Percentiles rank a stretch among this genome's conserved stretches.
Conservation (phyloP, 2,797 vertebrate species). For the Podarcis siculus region DNA sequence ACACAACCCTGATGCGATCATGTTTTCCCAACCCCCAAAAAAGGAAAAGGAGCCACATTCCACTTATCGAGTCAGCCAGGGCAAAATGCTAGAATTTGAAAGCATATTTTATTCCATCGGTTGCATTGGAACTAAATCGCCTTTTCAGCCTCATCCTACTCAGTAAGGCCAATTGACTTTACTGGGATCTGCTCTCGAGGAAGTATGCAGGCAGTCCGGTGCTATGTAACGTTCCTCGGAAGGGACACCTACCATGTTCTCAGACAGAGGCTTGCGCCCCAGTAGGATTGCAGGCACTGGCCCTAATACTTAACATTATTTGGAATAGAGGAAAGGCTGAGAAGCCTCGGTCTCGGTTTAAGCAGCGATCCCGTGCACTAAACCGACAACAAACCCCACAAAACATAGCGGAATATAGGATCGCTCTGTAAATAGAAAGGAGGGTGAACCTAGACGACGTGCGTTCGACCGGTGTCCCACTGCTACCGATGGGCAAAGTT, state of each 20-base stretch:
- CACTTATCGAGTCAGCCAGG: not conserved
- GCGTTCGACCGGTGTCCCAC: not conserved
- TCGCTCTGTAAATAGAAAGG: no score
- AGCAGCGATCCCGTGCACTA: not conserved
- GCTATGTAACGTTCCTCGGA: not conserved
- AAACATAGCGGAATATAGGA: not conserved
- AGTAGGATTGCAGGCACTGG: not conserved
- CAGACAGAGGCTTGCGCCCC: not conserved
- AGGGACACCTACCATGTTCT: not conserved
- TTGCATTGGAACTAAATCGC: not conserved
- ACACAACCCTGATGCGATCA: not conserved
- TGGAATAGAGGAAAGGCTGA: not conserved
- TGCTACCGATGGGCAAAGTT: not conserved
- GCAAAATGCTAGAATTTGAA: not conserved
- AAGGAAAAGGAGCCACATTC: not conserved
- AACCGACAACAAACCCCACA: not conserved
- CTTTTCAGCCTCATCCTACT: not conserved
- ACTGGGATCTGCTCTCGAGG: no score
- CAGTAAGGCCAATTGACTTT: not conserved
- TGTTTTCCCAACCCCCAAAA: not conserved
- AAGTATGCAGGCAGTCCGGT: not conserved
- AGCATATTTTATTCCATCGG: not conserved
- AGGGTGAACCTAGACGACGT: not conserved
- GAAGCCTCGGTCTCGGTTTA: not conserved
- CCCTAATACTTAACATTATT: not conserved